phyloP scores from a whole-genome alignment of 1,140 invertebrate genomes.

The Lamellibrachia luymesi region DNA sequence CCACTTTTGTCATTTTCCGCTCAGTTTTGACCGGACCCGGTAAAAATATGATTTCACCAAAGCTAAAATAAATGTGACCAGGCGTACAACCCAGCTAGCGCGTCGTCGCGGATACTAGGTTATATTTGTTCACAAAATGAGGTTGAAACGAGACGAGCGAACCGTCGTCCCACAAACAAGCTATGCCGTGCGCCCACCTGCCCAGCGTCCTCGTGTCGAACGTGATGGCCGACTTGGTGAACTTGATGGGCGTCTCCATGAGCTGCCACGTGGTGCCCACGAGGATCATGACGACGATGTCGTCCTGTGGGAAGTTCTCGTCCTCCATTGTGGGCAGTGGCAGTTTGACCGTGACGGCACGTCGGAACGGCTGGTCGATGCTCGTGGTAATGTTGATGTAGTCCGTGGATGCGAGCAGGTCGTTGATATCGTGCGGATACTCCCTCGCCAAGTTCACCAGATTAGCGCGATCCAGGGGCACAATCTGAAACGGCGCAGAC shows the following conservation, averaged over 20 bases:
- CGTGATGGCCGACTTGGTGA: constrained; percentile 43
- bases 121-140: too few relatives aligned
- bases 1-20: too few relatives aligned
- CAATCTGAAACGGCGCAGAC: constrained; percentile 35
- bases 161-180: too few relatives aligned
- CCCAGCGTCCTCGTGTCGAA: constrained; percentile 47
- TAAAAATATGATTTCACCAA: too few relatives aligned
- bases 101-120: too few relatives aligned
- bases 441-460: constrained; percentile 37
- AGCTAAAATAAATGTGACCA: too few relatives aligned
- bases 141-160: too few relatives aligned
- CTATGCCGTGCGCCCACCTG: constrained; percentile 33
- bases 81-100: too few relatives aligned
- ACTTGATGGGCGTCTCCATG: constrained; percentile 44
- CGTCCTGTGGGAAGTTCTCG: constrained; percentile 27
- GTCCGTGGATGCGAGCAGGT: constrained; percentile 42
- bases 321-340: constrained; percentile 34
- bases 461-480: constrained; percentile 40
- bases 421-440: constrained; percentile 37
- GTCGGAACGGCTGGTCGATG: constrained; percentile 34
- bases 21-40: too few relatives aligned
- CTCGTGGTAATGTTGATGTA: constrained; percentile 25
- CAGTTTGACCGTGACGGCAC: constrained; percentile 47
- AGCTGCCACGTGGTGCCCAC: constrained; percentile 37
- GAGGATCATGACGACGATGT: constrained; percentile 43